These are phyloP conservation scores for Pollenia angustigena DNA, from an alignment of 2,888 invertebrate genomes.

Conservation along the genomic window DNA sequence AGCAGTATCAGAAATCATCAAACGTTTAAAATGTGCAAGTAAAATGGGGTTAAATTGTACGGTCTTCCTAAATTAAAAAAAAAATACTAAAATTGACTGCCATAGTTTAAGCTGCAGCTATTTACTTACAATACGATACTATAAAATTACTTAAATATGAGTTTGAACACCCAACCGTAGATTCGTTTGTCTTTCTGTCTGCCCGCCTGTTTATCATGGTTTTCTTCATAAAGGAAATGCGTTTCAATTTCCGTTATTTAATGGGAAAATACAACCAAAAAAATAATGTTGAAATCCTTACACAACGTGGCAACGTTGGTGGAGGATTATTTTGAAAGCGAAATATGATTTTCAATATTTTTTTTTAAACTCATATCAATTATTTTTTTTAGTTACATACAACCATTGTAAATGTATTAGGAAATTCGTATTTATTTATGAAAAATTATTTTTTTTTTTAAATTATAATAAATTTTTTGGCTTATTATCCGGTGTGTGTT, in stretches of 20 bases:
- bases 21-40: slow-evolving; percentile 31
- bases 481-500: slow-evolving; percentile 70
- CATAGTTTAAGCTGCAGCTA: not conserved
- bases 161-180: not conserved
- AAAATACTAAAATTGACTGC: slow-evolving; percentile 15
- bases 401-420: slow-evolving; percentile 3
- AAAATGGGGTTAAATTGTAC: slow-evolving; percentile 58
- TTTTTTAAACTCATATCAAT: slow-evolving; percentile 48
- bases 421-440: slow-evolving; percentile 25
- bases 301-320: slow-evolving; percentile 22
- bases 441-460: slow-evolving; percentile 51
- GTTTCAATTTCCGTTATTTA: slow-evolving; percentile 71
- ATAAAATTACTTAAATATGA: not conserved
- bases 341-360: slow-evolving; percentile 61
- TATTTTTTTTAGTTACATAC: slow-evolving; percentile 10
- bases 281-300: slow-evolving; percentile 31
- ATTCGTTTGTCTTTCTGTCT: not conserved
- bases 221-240: slow-evolving; percentile 64
- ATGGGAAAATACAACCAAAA: slow-evolving; percentile 53
- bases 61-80: slow-evolving; percentile 10
- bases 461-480: slow-evolving; percentile 50
- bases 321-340: slow-evolving; percentile 26
- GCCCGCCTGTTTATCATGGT: slow-evolving; percentile 11
- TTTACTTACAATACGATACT: not conserved
- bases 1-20: slow-evolving; percentile 55